Percentiles rank a stretch among this genome's conserved stretches.
These are phyloP conservation scores for Hirtodrosophila trivittata DNA, from an alignment of 2,888 invertebrate species.

Conservation along the genomic window DNA sequence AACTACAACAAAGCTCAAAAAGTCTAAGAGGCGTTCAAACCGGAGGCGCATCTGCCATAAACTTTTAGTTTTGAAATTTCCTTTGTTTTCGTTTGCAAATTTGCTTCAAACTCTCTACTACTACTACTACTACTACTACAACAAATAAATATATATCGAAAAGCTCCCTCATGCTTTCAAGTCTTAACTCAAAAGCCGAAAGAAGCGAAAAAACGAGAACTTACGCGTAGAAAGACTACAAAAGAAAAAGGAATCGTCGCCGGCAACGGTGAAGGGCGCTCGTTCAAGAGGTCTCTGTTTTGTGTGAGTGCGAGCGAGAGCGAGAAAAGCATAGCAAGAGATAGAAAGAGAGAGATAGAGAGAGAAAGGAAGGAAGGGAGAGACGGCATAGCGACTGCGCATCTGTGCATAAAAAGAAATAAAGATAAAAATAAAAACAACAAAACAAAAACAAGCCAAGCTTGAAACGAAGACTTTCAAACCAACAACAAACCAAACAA, in stretches of 20 bases:
- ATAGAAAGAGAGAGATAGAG: constrained; percentile 31
- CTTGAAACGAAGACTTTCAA: constrained; percentile 76
- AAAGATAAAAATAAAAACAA: constrained; percentile 32
- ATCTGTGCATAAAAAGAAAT: constrained; percentile 54
- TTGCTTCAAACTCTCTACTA: constrained; percentile 38
- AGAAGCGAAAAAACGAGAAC: constrained; percentile 31
- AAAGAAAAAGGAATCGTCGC: constrained; percentile 26
- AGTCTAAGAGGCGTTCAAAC: constrained; percentile 64
- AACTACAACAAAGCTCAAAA: constrained; percentile 72
- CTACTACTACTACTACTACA: constrained; percentile 12
- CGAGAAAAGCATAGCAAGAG: constrained; percentile 8
- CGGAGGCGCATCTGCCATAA: constrained; percentile 69
- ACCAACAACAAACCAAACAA: constrained; percentile 70
- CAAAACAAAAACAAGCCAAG: constrained; percentile 68
- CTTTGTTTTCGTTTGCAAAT: constrained; percentile 68
- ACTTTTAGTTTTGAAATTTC: constrained; percentile 69
- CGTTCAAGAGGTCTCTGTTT: constrained; percentile 18
- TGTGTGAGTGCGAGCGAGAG: constrained; percentile 39
- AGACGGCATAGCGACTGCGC: constrained; percentile 68
- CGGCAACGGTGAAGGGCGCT: constrained; percentile 28
- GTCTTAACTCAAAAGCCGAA: constrained; percentile 33
- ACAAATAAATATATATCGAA: constrained; percentile 29
- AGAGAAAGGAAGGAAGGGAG: constrained; percentile 37
- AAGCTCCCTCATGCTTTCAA: constrained; percentile 42
- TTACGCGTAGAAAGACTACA: constrained; percentile 24